A percentile compares a stretch with the other conserved stretches of the same genome.
phyloP scores from a whole-genome alignment of 2,888 invertebrate genomes.

The Melanchra persicariae region DNA sequence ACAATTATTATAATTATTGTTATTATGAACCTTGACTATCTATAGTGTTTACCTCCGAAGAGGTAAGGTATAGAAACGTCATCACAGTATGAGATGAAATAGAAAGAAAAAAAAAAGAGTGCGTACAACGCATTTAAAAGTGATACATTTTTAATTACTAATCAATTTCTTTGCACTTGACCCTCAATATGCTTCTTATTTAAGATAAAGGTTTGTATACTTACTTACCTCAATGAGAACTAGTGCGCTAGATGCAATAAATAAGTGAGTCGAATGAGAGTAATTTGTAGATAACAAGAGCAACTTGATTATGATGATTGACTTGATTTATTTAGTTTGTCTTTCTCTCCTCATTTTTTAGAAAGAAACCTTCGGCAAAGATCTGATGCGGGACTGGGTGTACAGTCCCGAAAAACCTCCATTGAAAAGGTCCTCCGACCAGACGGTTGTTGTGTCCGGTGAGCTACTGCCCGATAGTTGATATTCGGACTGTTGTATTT shows the following conservation, averaged over 20 bases:
- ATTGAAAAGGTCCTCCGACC: too few species aligned
- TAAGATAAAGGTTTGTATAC: conserved; percentile 7
- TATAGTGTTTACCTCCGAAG: too few species aligned
- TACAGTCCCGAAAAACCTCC: too few species aligned
- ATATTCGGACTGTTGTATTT: too few species aligned
- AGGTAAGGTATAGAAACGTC: conserved; percentile 9
- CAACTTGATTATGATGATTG: background rate
- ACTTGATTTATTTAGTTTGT: background rate
- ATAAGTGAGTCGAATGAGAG: background rate
- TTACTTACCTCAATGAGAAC: background rate
- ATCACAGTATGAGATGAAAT: background rate
- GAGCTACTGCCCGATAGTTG: too few species aligned
- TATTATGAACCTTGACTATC: conserved; percentile 19
- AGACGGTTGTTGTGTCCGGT: too few species aligned
- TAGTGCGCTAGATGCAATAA: background rate
- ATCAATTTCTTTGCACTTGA: conserved; percentile 18
- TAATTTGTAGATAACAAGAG: background rate
- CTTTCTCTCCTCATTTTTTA: too few species aligned
- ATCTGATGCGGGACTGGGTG: too few species aligned
- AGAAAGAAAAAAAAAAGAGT: too few species aligned
- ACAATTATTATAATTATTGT: conserved; percentile 1
- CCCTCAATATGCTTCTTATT: background rate
- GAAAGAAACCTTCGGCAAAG: too few species aligned
- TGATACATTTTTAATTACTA: background rate
- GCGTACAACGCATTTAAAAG: background rate